Conservation (phyloP, 2,888 invertebrate genomes). For the Stegophylla sp. region DNA sequence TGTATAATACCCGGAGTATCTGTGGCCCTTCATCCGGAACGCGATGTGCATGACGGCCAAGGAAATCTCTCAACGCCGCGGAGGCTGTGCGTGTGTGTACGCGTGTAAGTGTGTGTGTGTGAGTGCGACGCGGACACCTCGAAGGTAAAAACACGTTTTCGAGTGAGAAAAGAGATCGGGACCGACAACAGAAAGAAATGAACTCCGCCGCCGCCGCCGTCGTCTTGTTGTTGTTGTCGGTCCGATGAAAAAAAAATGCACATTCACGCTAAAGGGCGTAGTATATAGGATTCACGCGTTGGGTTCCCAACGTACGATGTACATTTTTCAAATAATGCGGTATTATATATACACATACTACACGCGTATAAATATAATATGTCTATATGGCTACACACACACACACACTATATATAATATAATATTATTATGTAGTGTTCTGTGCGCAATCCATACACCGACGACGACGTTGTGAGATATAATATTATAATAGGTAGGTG, state of each 20-base stretch:
- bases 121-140: constrained; percentile 18
- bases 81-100: background rate
- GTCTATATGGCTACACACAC: background rate
- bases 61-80: constrained; percentile 21
- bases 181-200: constrained; percentile 19
- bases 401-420: no score
- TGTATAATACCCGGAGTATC: constrained; percentile 10
- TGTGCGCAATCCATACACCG: no score
- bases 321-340: background rate
- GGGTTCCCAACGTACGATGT: background rate
- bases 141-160: constrained; percentile 41
- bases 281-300: constrained; percentile 9
- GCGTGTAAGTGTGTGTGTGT: background rate
- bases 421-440: no score
- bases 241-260: constrained; percentile 16
- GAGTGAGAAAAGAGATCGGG: constrained; percentile 29
- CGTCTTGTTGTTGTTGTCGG: no score
- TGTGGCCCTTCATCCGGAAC: constrained; percentile 50
- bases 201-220: no score
- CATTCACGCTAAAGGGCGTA: constrained; percentile 34
- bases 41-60: constrained; percentile 52
- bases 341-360: background rate
- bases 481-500: no score
- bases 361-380: background rate
- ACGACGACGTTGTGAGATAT: no score